phyloP scores from a whole-genome alignment of 2,797 vertebrate species.

The Poecilia gillii region DNA sequence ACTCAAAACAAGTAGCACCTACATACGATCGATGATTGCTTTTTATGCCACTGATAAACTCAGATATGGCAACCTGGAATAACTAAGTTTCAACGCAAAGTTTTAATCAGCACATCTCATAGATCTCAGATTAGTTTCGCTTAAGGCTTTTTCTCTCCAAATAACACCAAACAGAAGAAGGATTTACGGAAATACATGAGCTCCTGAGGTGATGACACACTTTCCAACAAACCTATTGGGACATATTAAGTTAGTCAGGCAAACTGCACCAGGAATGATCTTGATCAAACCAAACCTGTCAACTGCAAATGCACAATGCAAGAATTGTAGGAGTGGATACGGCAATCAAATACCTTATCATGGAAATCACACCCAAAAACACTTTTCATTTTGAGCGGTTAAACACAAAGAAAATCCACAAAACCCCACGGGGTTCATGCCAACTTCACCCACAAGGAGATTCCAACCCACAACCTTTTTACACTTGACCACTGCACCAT shows the following conservation, averaged over 20 bases:
- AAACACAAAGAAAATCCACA: neutral
- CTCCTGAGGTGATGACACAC: neutral
- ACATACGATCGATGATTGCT: neutral
- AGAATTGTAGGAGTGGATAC: neutral
- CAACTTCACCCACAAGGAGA: neutral
- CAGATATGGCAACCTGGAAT: neutral
- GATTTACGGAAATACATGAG: neutral
- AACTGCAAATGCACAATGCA: neutral
- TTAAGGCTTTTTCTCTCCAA: neutral
- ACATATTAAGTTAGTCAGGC: neutral
- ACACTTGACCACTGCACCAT: neutral
- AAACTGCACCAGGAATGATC: neutral
- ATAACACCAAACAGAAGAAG: neutral
- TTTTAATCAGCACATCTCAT: neutral
- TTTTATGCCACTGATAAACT: neutral
- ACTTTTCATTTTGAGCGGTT: neutral
- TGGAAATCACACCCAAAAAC: neutral
- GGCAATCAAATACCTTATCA: neutral
- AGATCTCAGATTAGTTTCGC: neutral
- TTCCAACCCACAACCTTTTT: neutral
- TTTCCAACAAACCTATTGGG: neutral
- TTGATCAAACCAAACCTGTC: neutral
- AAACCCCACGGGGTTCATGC: neutral
- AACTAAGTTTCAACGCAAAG: neutral
- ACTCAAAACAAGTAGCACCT: neutral